phyloP scores from a whole-genome alignment of 2,113 vertebrate genomes.

The Ciconia stormi region DNA sequence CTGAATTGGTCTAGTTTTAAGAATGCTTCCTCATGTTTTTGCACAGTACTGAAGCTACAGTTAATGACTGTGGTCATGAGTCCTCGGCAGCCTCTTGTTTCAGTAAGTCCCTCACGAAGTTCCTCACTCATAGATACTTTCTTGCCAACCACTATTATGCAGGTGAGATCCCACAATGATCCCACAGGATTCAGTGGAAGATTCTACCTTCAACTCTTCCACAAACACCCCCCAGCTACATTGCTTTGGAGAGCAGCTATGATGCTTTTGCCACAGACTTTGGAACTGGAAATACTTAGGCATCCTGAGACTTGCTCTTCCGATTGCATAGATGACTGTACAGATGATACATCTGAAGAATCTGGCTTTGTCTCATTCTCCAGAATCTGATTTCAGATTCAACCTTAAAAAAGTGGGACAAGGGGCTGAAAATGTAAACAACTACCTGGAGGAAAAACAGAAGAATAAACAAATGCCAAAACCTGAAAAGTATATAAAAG shows the following conservation, averaged over 20 bases:
- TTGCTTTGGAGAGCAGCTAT: not conserved
- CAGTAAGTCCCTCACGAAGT: not conserved
- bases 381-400: constrained; percentile 33
- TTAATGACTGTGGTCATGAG: not conserved
- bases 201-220: not conserved
- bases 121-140: not conserved
- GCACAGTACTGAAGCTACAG: not conserved
- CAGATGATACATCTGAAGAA: not conserved
- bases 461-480: not conserved
- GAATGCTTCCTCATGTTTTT: not conserved
- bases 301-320: not conserved
- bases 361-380: not conserved
- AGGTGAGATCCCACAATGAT: not conserved
- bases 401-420: not conserved
- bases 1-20: not conserved
- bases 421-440: rapidly evolving
- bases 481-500: constrained; percentile 11
- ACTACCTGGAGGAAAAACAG: not conserved
- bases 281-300: not conserved
- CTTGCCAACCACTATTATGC: not conserved
- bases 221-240: not conserved
- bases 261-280: not conserved
- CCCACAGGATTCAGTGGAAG: not conserved
- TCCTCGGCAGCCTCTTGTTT: not conserved
- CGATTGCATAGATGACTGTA: not conserved